These are phyloP conservation scores for Drosophila mercatorum DNA, from an alignment of 2,888 invertebrate genomes.

Conservation along the genomic window DNA sequence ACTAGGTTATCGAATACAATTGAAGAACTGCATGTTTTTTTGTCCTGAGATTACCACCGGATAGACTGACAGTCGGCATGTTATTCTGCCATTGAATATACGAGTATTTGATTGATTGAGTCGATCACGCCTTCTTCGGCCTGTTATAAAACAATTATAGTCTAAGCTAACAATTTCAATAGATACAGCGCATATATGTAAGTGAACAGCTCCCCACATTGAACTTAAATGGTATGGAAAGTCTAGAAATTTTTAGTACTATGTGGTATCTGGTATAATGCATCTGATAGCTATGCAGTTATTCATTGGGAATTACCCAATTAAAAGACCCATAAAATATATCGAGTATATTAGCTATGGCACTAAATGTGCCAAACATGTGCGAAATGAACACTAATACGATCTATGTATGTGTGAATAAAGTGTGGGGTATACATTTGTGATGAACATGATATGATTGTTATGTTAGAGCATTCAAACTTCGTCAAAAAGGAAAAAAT, in stretches of 20 bases:
- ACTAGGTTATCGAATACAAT: neutral
- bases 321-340: neutral
- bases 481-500: neutral
- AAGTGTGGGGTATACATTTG: neutral
- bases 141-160: neutral
- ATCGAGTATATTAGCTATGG: neutral
- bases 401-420: neutral
- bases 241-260: neutral
- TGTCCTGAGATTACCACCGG: neutral
- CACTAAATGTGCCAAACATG: neutral
- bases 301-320: slow-evolving; percentile 28
- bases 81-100: neutral
- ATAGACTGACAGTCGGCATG: too few relatives aligned
- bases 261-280: neutral
- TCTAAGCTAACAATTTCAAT: neutral
- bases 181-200: neutral
- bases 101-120: neutral
- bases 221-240: neutral
- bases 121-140: neutral
- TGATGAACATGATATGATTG: neutral
- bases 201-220: neutral
- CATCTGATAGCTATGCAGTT: slow-evolving; percentile 14
- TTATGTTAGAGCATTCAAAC: neutral
- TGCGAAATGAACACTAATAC: neutral
- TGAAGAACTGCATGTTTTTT: neutral